Evolutionary conservation across 2,113 vertebrate species (phyloP).

Genomic region (Catharus bicknelli): DNA sequence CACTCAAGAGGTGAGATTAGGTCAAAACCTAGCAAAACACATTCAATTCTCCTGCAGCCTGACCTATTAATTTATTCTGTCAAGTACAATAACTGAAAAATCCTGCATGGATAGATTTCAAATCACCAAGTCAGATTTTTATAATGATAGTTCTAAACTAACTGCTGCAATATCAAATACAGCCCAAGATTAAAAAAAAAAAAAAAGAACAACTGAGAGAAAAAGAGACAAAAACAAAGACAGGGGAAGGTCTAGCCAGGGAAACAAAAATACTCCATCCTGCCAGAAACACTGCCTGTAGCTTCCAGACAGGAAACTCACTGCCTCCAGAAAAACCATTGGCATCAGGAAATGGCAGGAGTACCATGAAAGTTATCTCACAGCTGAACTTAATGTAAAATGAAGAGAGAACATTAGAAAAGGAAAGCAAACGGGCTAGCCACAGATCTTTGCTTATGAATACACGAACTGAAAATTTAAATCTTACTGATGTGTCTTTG

Average conservation of each 20-base stretch:
- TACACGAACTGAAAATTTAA: background rate
- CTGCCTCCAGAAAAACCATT: conserved; percentile 46
- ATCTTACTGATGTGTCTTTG: background rate
- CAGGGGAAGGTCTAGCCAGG: conserved; percentile 13
- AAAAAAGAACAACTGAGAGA: background rate
- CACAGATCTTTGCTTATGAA: background rate
- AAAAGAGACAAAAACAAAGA: conserved; percentile 39
- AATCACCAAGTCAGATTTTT: background rate
- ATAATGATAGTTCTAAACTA: background rate
- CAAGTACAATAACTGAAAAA: background rate
- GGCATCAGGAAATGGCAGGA: conserved; percentile 32
- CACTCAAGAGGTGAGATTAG: background rate
- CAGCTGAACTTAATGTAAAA: background rate
- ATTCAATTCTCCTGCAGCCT: background rate
- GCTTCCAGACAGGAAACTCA: conserved; percentile 60
- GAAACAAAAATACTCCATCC: conserved; percentile 54
- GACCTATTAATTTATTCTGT: background rate
- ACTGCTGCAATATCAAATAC: background rate
- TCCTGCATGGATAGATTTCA: background rate
- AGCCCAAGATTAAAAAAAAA: background rate
- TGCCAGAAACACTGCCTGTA: conserved; percentile 39
- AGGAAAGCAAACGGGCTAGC: background rate
- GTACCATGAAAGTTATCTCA: background rate
- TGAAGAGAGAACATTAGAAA: background rate
- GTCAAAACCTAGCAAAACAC: background rate